phyloP scores from a whole-genome alignment of 2,888 invertebrate genomes.

The Tipula helvola region DNA sequence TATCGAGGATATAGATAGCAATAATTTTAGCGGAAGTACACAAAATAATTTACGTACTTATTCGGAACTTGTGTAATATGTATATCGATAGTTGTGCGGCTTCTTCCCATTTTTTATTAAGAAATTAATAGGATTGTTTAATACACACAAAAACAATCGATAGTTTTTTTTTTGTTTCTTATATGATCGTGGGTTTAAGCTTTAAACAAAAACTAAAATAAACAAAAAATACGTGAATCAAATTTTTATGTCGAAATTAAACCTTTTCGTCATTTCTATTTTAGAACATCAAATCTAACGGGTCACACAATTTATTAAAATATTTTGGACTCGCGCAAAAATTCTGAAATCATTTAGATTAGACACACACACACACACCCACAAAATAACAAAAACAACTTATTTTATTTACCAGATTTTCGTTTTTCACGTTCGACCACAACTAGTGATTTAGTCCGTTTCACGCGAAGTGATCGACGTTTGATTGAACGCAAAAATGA shows the following conservation, averaged over 20 bases:
- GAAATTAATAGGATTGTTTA: background rate
- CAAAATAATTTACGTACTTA: background rate
- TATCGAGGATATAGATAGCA: background rate
- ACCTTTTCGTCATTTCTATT: background rate
- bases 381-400: background rate
- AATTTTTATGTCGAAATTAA: background rate
- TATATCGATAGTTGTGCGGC: background rate
- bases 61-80: background rate
- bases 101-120: background rate
- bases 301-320: background rate
- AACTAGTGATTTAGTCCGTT: constrained; percentile 61
- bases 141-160: background rate
- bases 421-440: constrained; percentile 55
- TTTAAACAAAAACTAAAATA: background rate
- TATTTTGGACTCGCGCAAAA: background rate
- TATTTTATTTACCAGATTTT: constrained; percentile 59
- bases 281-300: background rate
- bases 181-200: background rate
- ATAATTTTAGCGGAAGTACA: background rate
- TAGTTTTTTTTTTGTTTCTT: background rate
- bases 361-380: no score
- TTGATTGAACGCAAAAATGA: constrained; percentile 60
- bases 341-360: background rate
- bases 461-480: constrained; percentile 56
- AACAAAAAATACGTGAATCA: background rate